A percentile compares a stretch with the other conserved stretches of the same genome.
Evolutionary conservation across 2,797 vertebrate genomes (phyloP).

Genomic region (Aselliscus stoliczkanus): DNA sequence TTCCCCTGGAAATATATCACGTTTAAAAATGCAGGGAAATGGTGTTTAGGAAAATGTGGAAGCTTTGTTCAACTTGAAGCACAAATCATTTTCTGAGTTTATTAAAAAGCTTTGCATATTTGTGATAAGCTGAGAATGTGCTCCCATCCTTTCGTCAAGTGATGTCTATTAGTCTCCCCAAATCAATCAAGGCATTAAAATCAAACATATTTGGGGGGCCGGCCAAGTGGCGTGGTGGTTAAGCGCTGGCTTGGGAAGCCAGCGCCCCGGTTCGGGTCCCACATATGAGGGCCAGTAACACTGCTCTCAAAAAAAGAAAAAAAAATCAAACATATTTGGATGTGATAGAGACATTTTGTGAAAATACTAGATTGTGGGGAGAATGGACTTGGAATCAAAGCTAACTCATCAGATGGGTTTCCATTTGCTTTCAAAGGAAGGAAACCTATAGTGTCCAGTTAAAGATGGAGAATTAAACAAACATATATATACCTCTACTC

Average conservation of each 20-base stretch:
- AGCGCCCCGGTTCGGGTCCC: too few relatives aligned
- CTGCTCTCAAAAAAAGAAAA: too few relatives aligned
- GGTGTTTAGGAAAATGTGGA: conserved; percentile 2
- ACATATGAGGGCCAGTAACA: too few relatives aligned
- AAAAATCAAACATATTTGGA: neutral
- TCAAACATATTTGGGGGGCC: neutral
- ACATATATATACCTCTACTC: neutral
- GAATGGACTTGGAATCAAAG: neutral
- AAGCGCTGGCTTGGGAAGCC: too few relatives aligned
- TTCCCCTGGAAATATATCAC: conserved; percentile 14
- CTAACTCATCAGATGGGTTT: neutral
- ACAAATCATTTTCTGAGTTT: neutral
- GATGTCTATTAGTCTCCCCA: neutral
- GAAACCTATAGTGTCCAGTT: neutral
- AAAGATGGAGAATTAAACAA: neutral
- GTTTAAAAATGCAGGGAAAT: conserved; percentile 32
- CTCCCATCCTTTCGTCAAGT: neutral
- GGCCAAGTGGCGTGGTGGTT: too few relatives aligned
- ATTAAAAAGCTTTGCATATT: neutral
- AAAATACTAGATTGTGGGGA: neutral
- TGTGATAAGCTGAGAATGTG: neutral
- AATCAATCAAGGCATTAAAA: neutral
- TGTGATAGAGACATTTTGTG: neutral
- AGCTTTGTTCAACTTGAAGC: neutral
- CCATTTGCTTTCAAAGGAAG: neutral